Conservation (phyloP, 2,888 invertebrate genomes). For the Eupithecia insigniata region DNA sequence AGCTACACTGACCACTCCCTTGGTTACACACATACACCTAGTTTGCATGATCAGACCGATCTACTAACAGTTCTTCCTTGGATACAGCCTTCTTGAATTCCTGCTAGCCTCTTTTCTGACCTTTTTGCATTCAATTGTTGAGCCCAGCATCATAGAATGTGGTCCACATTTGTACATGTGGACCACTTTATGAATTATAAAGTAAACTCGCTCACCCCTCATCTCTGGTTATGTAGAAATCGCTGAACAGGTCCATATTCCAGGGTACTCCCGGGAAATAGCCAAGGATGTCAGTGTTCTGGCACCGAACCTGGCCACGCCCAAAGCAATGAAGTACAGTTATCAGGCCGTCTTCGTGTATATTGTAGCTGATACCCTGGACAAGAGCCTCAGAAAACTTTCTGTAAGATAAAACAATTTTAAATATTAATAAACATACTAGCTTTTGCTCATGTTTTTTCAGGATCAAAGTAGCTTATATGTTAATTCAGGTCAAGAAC, state of each 20-base stretch:
- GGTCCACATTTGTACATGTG: not conserved
- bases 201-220: constrained; percentile 7
- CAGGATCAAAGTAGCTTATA: not conserved
- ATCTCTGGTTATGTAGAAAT: constrained; percentile 14
- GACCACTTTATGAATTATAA: too few species aligned
- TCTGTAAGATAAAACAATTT: constrained; percentile 2
- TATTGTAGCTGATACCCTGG: not conserved
- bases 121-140: not conserved
- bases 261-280: constrained; percentile 8
- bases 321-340: not conserved
- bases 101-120: not conserved
- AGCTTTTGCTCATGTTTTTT: not conserved
- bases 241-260: constrained; percentile 12
- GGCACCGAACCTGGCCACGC: not conserved
- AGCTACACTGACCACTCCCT: not conserved
- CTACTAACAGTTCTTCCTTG: not conserved
- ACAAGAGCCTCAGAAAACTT: constrained; percentile 5
- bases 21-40: not conserved
- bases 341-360: not conserved
- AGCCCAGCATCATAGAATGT: not conserved
- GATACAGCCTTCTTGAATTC: not conserved
- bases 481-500: too few species aligned
- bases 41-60: not conserved
- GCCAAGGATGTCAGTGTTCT: not conserved
- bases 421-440: not conserved